Evolutionary conservation across 2,113 vertebrate genomes (phyloP), one percentile per base, ranked within the genome.

Genomic region (Pholis gunnellus): DNA sequence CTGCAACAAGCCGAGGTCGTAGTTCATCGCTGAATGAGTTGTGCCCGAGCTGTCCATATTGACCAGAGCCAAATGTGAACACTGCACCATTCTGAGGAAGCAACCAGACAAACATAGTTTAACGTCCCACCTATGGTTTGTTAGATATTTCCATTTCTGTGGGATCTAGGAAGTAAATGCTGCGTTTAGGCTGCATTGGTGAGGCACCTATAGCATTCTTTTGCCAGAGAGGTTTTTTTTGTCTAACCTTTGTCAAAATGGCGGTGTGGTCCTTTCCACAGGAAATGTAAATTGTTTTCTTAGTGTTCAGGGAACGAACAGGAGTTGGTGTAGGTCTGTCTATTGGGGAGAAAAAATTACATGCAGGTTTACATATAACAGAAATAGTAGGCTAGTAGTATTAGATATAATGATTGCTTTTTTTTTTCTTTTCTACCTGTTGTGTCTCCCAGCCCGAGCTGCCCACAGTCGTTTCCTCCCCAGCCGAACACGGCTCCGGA

Each of bases 191-290:
- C 9, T 52, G 48, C 48, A 22, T 52, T 20, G 44, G 44, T 46
- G 44, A 46, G 44, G 44, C 44, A 46, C 5, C 13, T 14, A n/a
- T 4, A 31, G 31, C 13, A n/a, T 5, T 4, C 5, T 17, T 0
- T 44, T 44, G 44, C 6, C 56, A 6, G 13, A 59, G 25, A 29
- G 27, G 5, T 13, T 59, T 20, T 34, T 34, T 34, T 34, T 6
- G 46, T 60, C 40, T 65, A 5, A 99, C 97, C 97, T 97, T 97
- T 1, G 97, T 98, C 75, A 98, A 88, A 73, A 95, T 93, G 72
- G 97, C 97, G 70, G 97, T 97, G 81, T 99, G 97, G 85, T 97
- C 96, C 88, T 96, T 96, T 92, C 97, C 98, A 95, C 97, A 98
- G 82, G 96, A 96, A 88, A 99, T 94, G 82, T 95, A 94, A 92